These are phyloP conservation scores for Pristionchus arcanus DNA, from an alignment of 2,888 invertebrate species.

Conservation along the genomic window DNA sequence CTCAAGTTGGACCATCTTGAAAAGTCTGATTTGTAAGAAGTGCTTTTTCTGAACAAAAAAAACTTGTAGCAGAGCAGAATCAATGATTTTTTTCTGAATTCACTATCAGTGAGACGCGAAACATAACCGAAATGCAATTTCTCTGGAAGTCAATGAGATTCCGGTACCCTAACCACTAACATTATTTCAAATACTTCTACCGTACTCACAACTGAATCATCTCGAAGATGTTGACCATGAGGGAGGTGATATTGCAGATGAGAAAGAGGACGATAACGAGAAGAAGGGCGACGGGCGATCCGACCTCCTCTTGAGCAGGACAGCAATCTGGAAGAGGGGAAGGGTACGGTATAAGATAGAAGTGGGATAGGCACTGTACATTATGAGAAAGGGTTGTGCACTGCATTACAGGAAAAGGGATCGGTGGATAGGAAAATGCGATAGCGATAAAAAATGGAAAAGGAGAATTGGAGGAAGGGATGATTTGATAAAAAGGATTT, in stretches of 20 bases:
- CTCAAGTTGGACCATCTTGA: too few relatives aligned
- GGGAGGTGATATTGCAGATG: constrained; percentile 72
- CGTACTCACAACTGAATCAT: constrained; percentile 68
- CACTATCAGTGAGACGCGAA: not conserved
- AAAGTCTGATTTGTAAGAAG: too few relatives aligned
- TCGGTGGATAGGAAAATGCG: not conserved
- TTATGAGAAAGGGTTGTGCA: too few relatives aligned
- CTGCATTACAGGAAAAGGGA: too few relatives aligned
- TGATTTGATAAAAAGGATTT: not conserved
- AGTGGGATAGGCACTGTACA: not conserved
- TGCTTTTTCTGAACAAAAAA: too few relatives aligned
- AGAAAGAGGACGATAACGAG: constrained; percentile 74
- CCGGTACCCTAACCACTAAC: too few relatives aligned
- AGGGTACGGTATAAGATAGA: not conserved
- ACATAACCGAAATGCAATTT: too few relatives aligned
- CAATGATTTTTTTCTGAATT: not conserved
- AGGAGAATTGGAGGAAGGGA: not conserved
- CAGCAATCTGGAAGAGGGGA: constrained; percentile 55
- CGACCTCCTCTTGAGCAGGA: constrained; percentile 57
- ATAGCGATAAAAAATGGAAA: not conserved
- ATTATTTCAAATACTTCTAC: not conserved
- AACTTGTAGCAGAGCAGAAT: too few relatives aligned
- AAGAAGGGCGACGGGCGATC: constrained; percentile 70
- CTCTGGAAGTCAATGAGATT: not conserved
- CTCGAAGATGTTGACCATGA: constrained; percentile 73